phyloP scores from a whole-genome alignment of 1,140 invertebrate species.

The Drosophila quadrilineata region DNA sequence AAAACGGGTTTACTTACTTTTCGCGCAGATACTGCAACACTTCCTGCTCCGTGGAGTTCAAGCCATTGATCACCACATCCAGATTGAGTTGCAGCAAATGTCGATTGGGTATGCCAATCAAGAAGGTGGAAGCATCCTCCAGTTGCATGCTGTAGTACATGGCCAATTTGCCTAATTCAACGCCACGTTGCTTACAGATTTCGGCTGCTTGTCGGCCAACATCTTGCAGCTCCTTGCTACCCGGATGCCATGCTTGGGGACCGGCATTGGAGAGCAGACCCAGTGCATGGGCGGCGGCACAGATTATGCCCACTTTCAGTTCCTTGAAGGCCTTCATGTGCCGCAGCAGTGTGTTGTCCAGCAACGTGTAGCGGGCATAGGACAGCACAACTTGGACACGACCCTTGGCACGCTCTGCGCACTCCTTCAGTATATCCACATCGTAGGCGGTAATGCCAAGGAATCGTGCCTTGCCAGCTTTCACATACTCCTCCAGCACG shows the following conservation, averaged over 20 bases:
- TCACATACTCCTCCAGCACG: slow-evolving; percentile 87
- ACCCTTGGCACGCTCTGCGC: slow-evolving; percentile 83
- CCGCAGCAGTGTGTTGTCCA: slow-evolving; percentile 89
- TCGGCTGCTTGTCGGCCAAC: slow-evolving; percentile 84
- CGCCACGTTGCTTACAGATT: slow-evolving; percentile 86
- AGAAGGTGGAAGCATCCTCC: slow-evolving; percentile 84
- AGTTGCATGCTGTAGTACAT: slow-evolving; percentile 85
- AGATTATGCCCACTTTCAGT: slow-evolving; percentile 90
- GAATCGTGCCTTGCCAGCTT: slow-evolving; percentile 88
- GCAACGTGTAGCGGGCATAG: slow-evolving; percentile 91
- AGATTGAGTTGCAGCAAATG: slow-evolving; percentile 85
- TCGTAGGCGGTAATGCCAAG: slow-evolving; percentile 96
- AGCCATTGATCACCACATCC: slow-evolving; percentile 83
- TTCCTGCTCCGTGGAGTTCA: slow-evolving; percentile 84
- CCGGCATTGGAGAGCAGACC: slow-evolving; percentile 90
- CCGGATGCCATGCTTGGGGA: slow-evolving; percentile 92
- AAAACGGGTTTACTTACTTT: slow-evolving; percentile 83
- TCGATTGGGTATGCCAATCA: slow-evolving; percentile 87
- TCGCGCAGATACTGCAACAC: slow-evolving; percentile 84
- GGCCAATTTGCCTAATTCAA: slow-evolving; percentile 88
- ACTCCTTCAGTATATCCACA: slow-evolving; percentile 87
- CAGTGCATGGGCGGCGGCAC: slow-evolving; percentile 90
- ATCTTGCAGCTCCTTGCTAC: slow-evolving; percentile 86
- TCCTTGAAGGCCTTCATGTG: slow-evolving; percentile 88
- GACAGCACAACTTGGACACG: slow-evolving; percentile 87